Base-by-base conservation (phyloP, 64 coral and sea anemone species). In the Orbicella faveolata region DNA sequence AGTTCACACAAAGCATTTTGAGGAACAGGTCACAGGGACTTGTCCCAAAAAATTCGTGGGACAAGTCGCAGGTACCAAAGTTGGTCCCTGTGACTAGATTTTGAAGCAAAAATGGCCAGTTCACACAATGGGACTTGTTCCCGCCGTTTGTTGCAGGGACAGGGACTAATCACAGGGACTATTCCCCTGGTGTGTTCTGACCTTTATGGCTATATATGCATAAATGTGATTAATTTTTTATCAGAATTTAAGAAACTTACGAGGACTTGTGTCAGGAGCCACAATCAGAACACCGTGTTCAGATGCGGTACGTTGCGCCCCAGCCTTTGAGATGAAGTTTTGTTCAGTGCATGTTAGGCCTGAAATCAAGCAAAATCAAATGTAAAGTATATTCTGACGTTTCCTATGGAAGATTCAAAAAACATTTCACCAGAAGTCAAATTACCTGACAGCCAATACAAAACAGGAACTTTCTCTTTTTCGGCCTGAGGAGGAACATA, bases 271-370 rank as follows among this genome's bases (percentile, higher is more conserved):
- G 63, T 98, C 96, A 25, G 93, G 94, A 36, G 93, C 96, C 18
- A 98, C 96, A 89, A 98, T 84, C 36, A 98, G 81, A 18, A 98
- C 87, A 12, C 96, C 96, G 19, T 89, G 90, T 33, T 98, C 93
- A 36, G 93, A 90, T 16, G 96, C 96, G 54, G 86, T 79, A 57
- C 91, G 87, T 52, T 95, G 93, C 21, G 79, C 88, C 63, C 93
- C 94, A 65, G 90, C 96, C 72, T 98, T 98, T 36, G 82, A 66
- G 39, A 93, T 95, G 39, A 98, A 95, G 36, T 98, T 98, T 83
- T 95, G 93, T 69, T 98, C 96, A 61, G 96, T 98, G 35, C 96
- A 98, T 62, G 96, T 98, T 36, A 98, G 68, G 4, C 96, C 96
- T 98, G 36, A 48, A 26, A 72, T 75, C 20, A 83, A 87, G 14